Evolutionary conservation across 2,888 invertebrate species (phyloP), one percentile per base, ranked within the genome.

Genomic region (Sialis lutaria): DNA sequence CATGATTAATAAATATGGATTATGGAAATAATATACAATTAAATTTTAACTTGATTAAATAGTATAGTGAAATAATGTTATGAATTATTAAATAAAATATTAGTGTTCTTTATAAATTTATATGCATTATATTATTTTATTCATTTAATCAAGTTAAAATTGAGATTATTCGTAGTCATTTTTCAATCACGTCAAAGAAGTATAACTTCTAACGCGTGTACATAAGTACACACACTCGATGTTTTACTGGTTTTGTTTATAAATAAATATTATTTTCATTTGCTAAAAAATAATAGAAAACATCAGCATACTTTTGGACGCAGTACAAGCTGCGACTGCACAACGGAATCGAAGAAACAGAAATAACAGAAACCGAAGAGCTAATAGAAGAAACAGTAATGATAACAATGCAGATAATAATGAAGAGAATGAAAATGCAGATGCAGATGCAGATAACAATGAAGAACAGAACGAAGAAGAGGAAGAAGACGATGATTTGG

Each of bases 391-490:
- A 37, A 42, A n/a, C 6, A 37, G 37, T 37, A 35, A 47, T 42
- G 34, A 6, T 5, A 42, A 10, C 6, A 33, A 32, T 30, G 35
- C 22, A 8, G n/a, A 41, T 22, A 40, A 34, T 30, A 12, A 35
- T n/a, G 30, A 42, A 7, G 37, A 13, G 30, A 40, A 33, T 22
- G 64, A 71, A 10, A 68, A 68, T 51, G 68, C 69, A 50, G 68
- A 56, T 32, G 54, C 57, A 48, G 53, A 54, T 34, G 52, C 50
- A 48, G 53, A 55, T 42, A 51, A 53, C 47, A 54, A 57, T 43
- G 54, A 55, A 42, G 54, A 56, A 34, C 53, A 56, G 37, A 53
- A 55, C 8, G 55, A 56, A 31, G 55, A 55, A n/a, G 55, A 55
- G n/a, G 54, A 55, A 22, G 52, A 51, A 34, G 48, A 39, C 33